phyloP scores from a whole-genome alignment of 2,888 invertebrate species.

The Panzeria rudis region DNA sequence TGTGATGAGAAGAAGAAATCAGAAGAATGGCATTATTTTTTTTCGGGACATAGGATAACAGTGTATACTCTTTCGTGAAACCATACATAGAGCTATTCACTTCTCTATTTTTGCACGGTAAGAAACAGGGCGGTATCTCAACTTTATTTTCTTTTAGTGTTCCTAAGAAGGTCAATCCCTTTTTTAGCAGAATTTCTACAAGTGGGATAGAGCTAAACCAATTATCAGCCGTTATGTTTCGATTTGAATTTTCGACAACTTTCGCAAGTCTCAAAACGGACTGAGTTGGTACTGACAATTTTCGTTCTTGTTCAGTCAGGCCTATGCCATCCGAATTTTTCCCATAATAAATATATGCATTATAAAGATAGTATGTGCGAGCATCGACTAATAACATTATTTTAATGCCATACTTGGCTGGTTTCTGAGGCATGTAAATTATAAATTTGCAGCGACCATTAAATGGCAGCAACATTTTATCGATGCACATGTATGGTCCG shows the following conservation, averaged over 20 bases:
- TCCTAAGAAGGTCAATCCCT: background rate
- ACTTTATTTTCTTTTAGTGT: conserved; percentile 20
- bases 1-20: no score
- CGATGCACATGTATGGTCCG: no score
- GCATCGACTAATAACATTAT: conserved; percentile 27
- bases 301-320: no score
- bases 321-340: no score
- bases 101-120: conserved; percentile 27
- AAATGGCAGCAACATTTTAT: no score
- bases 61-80: conserved; percentile 41
- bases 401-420: conserved; percentile 26
- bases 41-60: no score
- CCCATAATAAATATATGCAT: background rate
- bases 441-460: background rate
- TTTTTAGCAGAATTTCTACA: background rate
- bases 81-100: conserved; percentile 41
- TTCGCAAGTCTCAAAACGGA: no score
- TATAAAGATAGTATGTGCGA: conserved; percentile 1
- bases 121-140: conserved; percentile 23
- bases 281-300: no score
- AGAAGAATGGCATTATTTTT: no score
- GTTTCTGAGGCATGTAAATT: conserved; percentile 24
- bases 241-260: no score
- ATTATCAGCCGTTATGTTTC: no score
- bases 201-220: no score